A percentile compares a stretch with the other conserved stretches of the same genome.
phyloP scores from a whole-genome alignment of 2,888 invertebrate genomes.

The Chrysomela aeneicollis region DNA sequence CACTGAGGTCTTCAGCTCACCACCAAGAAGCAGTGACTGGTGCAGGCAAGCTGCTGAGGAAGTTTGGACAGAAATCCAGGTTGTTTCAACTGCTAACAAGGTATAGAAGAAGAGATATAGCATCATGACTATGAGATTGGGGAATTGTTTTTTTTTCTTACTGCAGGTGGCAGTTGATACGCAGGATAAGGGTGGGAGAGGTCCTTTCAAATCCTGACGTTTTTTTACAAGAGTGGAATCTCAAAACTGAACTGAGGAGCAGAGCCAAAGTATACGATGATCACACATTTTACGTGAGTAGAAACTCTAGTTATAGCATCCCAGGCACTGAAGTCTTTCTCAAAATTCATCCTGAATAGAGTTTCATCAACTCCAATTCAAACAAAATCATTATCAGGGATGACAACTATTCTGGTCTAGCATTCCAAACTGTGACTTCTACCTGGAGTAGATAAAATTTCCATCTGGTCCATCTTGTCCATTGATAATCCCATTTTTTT shows the following conservation, averaged over 20 bases:
- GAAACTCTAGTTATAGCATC: too few species aligned
- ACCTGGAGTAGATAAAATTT: too few species aligned
- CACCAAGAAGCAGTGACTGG: slow-evolving; percentile 68
- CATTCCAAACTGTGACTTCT: too few species aligned
- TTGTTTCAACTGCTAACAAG: slow-evolving; percentile 72
- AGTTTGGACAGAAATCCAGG: slow-evolving; percentile 71
- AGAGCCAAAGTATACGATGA: slow-evolving; percentile 58
- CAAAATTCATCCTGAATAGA: too few species aligned
- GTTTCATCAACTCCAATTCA: too few species aligned
- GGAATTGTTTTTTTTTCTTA: slow-evolving; percentile 2
- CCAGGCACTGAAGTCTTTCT: too few species aligned
- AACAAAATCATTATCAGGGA: too few species aligned
- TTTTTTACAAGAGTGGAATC: slow-evolving; percentile 64
- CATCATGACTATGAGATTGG: too few species aligned
- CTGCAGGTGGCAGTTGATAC: slow-evolving; percentile 65
- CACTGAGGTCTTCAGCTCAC: slow-evolving; percentile 64
- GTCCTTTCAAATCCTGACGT: slow-evolving; percentile 61
- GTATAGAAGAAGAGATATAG: too few species aligned
- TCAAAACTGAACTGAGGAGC: slow-evolving; percentile 62
- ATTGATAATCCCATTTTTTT: slow-evolving; percentile 13
- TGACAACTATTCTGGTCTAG: too few species aligned
- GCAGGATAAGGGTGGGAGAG: slow-evolving; percentile 61
- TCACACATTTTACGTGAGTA: neutral
- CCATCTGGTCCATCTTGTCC: too few species aligned
- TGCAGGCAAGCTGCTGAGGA: slow-evolving; percentile 68